These are phyloP conservation scores for Phodopus roborovskii DNA, from an alignment of 2,113 vertebrate genomes.

Conservation along the genomic window DNA sequence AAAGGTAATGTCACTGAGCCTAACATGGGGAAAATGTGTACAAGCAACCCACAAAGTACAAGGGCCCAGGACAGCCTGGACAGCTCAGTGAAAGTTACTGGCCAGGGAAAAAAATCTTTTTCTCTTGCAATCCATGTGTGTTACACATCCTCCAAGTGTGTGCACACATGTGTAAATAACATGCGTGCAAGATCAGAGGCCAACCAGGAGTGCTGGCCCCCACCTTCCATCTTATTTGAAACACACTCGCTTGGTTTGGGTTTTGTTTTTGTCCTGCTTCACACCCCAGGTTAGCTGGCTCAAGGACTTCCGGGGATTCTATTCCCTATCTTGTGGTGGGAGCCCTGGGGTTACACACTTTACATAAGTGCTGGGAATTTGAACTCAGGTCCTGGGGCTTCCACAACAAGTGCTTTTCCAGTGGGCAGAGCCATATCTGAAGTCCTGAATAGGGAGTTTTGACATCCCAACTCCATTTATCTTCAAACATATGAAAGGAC, in stretches of 20 bases:
- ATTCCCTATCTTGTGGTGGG: background rate
- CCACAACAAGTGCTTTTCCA: background rate
- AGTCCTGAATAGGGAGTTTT: background rate
- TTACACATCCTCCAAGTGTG: too few species aligned
- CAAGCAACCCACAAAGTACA: background rate
- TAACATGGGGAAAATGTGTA: background rate
- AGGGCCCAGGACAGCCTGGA: rapidly evolving
- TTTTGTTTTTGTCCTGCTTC: background rate
- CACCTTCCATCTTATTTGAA: background rate
- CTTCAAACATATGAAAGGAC: background rate
- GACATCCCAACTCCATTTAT: background rate
- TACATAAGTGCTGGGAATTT: background rate
- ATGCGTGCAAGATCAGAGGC: background rate
- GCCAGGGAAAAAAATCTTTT: background rate
- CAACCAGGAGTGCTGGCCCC: background rate
- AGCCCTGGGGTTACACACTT: background rate
- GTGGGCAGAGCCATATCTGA: background rate
- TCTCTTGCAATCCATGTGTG: background rate
- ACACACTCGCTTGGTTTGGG: background rate
- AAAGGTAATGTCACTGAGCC: background rate
- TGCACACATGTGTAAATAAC: background rate
- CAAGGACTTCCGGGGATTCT: background rate
- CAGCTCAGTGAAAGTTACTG: background rate
- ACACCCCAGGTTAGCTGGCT: background rate
- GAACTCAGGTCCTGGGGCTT: background rate